Conservation (phyloP, 2,113 vertebrate genomes). For the Falcunculus frontatus region DNA sequence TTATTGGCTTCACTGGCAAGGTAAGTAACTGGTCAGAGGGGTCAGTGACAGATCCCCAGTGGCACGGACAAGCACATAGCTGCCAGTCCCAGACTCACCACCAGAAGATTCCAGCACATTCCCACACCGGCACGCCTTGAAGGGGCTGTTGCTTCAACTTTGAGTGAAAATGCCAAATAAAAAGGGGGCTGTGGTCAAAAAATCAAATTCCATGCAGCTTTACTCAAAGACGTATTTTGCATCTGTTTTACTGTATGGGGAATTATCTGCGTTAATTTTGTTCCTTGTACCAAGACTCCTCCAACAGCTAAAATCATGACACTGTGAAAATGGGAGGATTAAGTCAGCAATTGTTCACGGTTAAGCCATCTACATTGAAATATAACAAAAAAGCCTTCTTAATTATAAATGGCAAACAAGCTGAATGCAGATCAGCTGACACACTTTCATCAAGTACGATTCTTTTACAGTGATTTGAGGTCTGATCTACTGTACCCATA, state of each 20-base stretch:
- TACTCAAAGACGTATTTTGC: background rate
- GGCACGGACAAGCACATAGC: background rate
- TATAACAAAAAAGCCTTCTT: background rate
- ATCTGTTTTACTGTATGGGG: background rate
- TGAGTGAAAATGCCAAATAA: background rate
- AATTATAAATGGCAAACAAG: conserved; percentile 10
- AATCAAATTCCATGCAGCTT: background rate
- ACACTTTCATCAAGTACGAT: background rate
- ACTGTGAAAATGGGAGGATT: background rate
- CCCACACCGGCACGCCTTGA: background rate
- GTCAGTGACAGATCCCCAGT: background rate
- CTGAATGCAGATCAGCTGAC: background rate
- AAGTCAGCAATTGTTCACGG: background rate
- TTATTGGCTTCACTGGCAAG: background rate
- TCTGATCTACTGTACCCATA: background rate
- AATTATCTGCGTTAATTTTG: background rate
- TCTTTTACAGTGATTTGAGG: background rate
- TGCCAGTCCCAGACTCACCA: background rate
- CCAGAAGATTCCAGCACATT: background rate
- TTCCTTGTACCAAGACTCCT: background rate
- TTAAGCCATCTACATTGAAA: background rate
- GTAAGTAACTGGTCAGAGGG: background rate
- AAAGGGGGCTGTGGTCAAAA: background rate
- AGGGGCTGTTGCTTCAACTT: background rate
- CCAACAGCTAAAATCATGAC: background rate